Evolutionary conservation across 2,888 invertebrate species (phyloP), one percentile per base, ranked within the genome.

Genomic region (Gandaritis pyraliata): DNA sequence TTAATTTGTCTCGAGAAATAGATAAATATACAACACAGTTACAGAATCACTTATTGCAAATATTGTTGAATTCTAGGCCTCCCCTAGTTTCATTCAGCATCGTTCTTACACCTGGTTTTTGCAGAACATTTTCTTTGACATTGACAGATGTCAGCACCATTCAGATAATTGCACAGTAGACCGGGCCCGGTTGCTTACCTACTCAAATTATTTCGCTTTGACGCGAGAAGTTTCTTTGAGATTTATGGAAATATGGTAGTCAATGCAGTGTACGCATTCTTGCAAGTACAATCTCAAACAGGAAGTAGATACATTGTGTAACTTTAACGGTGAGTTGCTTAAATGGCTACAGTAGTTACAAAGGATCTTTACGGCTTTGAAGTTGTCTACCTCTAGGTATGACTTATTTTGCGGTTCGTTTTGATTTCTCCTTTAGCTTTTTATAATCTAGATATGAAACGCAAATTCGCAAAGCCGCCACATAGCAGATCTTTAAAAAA

Each of bases 131-230:
- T 58, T 29, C 30, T 59, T 48, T 58, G 63, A 56, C 63, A 52
- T 47, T 59, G 58, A 58, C 56, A 56, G 51, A 52, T 64, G 55
- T 48, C 51, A 56, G 13, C 47, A 51, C 43, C 52, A 49, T 48
- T 52, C 15, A 30, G 18, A 38, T 64, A 50, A 55, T 49, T 52
- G 55, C 61, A 54, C 48, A 30, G 41, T 54, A 53, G 61, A 61
- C 52, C 59, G 47, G 50, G n/a, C n/a, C n/a, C n/a, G n/a, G n/a
- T n/a, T n/a, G n/a, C n/a, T n/a, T n/a, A n/a, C n/a, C n/a, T n/a
- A n/a, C n/a, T 45, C 57, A 52, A 48, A 49, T 36, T 62, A 56
- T 59, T 62, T 62, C 59, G 50, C 65, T 55, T 56, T 59, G 56
- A 59, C 55, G 59, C 23, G 53, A 30, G 18, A 23, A 23, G 30